Percentiles rank a stretch among this genome's conserved stretches.
These are phyloP conservation scores for Meleagris gallopavo DNA, from an alignment of 2,113 vertebrate genomes.

Conservation along the genomic window DNA sequence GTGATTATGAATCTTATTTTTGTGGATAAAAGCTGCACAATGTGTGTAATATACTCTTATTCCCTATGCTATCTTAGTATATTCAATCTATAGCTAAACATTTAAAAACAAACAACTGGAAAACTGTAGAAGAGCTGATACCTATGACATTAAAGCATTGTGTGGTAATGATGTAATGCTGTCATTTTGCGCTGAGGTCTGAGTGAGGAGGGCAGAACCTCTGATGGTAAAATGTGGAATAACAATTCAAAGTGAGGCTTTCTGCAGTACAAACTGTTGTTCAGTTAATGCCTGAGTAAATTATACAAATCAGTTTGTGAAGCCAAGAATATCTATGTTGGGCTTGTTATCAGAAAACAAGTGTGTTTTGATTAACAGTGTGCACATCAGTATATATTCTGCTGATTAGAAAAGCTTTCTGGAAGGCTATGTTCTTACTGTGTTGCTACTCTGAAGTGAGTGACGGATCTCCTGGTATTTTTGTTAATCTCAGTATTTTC, in stretches of 20 bases:
- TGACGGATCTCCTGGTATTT: background rate
- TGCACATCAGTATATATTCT: background rate
- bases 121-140: background rate
- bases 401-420: background rate
- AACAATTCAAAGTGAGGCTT: rapidly evolving
- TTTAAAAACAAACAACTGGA: background rate
- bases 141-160: background rate
- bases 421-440: background rate
- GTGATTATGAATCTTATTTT: background rate
- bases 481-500: background rate
- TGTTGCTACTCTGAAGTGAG: background rate
- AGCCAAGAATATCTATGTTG: background rate
- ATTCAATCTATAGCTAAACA: background rate
- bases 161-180: background rate
- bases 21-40: background rate
- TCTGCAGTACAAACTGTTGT: background rate
- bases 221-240: background rate
- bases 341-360: background rate
- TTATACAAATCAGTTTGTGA: background rate
- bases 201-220: background rate
- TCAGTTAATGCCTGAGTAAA: background rate
- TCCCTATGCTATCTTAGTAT: background rate
- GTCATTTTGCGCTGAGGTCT: background rate
- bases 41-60: background rate
- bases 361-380: background rate